Percentiles rank a stretch among this genome's conserved stretches.
Evolutionary conservation across 2,113 vertebrate species (phyloP).

Genomic region (Epinephelus lanceolatus): DNA sequence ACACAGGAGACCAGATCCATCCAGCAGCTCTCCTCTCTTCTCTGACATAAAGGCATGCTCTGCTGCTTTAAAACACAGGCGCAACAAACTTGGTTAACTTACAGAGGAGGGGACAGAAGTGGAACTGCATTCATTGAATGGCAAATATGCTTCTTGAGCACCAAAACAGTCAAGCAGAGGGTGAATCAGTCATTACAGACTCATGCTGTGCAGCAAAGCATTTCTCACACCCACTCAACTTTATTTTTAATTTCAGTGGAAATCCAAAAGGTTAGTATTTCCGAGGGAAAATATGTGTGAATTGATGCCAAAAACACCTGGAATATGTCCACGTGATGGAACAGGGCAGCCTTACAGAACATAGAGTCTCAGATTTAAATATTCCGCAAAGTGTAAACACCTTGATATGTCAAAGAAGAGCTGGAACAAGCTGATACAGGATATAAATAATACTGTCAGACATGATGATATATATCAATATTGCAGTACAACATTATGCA

Average conservation of each 20-base stretch:
- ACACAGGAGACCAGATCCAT: conserved; percentile 40
- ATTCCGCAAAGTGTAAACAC: neutral
- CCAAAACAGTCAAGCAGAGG: neutral
- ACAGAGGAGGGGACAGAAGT: neutral
- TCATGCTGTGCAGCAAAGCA: neutral
- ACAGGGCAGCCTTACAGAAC: neutral
- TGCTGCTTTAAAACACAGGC: conserved; percentile 30
- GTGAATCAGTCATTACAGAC: neutral
- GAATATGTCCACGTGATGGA: neutral
- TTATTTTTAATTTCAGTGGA: neutral
- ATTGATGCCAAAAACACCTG: neutral
- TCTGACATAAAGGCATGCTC: conserved; percentile 8
- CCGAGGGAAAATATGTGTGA: neutral
- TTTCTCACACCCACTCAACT: neutral
- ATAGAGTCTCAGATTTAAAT: neutral
- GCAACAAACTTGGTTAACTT: conserved; percentile 8
- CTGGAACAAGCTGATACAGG: conserved; percentile 3
- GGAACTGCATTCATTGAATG: neutral
- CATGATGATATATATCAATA: neutral
- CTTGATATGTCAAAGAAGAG: neutral
- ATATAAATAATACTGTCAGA: neutral
- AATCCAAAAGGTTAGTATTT: neutral
- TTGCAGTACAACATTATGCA: neutral
- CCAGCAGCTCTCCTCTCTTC: conserved; percentile 31
- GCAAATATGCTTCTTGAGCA: neutral